Conservation (phyloP, 2,888 invertebrate species). For the Eupithecia tripunctaria region DNA sequence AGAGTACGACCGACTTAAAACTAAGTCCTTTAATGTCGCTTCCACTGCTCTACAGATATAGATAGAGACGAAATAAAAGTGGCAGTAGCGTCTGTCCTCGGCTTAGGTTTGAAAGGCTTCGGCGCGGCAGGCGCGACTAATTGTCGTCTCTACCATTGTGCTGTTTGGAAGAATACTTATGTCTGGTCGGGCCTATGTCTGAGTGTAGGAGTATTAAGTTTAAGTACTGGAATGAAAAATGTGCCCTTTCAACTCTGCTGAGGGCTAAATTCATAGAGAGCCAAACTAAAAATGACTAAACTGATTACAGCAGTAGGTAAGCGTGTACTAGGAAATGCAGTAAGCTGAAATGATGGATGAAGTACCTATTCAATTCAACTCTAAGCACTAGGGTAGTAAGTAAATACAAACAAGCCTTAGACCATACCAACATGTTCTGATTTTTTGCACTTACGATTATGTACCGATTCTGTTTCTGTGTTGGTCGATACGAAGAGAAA, state of each 20-base stretch:
- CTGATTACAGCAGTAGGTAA: not conserved
- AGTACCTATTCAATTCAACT: not conserved
- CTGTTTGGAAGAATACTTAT: slow-evolving; percentile 56
- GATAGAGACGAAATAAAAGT: slow-evolving; percentile 74
- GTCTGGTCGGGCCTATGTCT: slow-evolving; percentile 24
- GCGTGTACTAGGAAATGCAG: not conserved
- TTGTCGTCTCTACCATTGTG: slow-evolving; percentile 69
- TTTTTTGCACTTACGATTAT: too few relatives aligned
- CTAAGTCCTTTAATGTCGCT: slow-evolving; percentile 33
- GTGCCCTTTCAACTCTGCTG: not conserved
- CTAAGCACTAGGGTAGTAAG: too few relatives aligned
- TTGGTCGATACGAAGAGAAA: too few relatives aligned
- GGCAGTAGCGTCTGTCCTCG: slow-evolving; percentile 71
- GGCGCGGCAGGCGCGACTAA: slow-evolving; percentile 75
- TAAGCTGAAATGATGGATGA: not conserved
- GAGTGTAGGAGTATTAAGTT: slow-evolving; percentile 2
- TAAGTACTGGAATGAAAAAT: not conserved
- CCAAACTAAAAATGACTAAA: not conserved
- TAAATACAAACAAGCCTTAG: too few relatives aligned
- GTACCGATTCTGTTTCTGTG: too few relatives aligned
- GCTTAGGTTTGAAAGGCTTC: slow-evolving; percentile 79
- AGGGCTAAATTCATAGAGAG: not conserved
- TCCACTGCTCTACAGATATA: slow-evolving; percentile 45
- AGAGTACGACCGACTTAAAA: slow-evolving; percentile 26
- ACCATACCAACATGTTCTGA: too few relatives aligned